Conservation (phyloP, 2,888 invertebrate species). For the Mythimna lalbum region DNA sequence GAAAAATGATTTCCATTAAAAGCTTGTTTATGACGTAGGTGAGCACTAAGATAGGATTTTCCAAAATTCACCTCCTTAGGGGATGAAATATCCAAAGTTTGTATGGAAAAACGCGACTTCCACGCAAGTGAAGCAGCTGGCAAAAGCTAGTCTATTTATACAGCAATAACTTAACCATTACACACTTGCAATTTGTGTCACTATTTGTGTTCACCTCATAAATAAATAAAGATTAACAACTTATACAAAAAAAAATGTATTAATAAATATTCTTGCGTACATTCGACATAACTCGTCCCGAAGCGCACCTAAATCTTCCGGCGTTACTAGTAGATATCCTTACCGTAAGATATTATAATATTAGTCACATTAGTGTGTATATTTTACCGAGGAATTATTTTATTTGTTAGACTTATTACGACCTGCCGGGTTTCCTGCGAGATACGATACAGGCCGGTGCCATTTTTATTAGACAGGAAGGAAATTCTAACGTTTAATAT, state of each 20-base stretch:
- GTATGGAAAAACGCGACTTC: too few species aligned
- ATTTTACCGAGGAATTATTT: conserved; percentile 89
- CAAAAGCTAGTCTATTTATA: too few species aligned
- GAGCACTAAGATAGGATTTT: too few species aligned
- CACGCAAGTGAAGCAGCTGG: too few species aligned
- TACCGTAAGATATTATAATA: conserved; percentile 88
- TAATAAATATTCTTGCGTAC: conserved; percentile 54
- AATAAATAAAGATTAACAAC: not conserved
- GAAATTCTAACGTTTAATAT: conserved; percentile 88
- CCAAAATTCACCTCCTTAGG: too few species aligned
- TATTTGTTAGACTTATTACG: conserved; percentile 89
- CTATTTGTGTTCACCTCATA: too few species aligned
- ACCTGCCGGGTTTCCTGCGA: conserved; percentile 85
- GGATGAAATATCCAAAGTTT: too few species aligned
- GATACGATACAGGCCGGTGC: conserved; percentile 83
- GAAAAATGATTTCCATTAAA: too few species aligned
- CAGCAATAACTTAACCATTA: not conserved
- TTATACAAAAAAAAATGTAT: not conserved
- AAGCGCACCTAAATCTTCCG: conserved; percentile 87
- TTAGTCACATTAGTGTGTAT: conserved; percentile 90
- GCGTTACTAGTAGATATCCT: conserved; percentile 88
- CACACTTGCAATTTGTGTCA: not conserved
- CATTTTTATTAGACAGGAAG: conserved; percentile 90
- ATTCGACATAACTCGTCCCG: conserved; percentile 71
- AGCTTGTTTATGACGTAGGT: too few species aligned